Evolutionary conservation across 2,888 invertebrate species (phyloP).

Genomic region (Cylloceria caligata): DNA sequence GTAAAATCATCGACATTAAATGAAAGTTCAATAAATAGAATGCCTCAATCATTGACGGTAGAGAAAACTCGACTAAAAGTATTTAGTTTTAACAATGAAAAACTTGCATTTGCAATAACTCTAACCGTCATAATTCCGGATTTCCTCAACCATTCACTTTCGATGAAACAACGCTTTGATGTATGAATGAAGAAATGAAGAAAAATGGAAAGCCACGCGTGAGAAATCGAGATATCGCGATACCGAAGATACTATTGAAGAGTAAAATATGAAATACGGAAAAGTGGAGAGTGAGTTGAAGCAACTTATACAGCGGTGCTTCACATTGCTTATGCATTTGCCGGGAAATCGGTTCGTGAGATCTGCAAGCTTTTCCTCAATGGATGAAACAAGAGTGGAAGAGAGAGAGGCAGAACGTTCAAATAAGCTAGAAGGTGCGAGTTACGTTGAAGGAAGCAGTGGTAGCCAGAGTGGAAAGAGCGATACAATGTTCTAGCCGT

Average conservation of each 20-base stretch:
- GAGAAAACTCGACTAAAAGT: no score
- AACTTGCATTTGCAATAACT: not conserved
- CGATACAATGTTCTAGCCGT: conserved; percentile 49
- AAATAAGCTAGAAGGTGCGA: conserved; percentile 5
- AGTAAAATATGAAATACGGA: conserved; percentile 26
- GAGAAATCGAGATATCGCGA: conserved; percentile 55
- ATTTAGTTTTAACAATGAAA: not conserved
- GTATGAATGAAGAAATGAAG: conserved; percentile 30
- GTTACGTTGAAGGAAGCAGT: not conserved
- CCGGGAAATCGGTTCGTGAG: conserved; percentile 44
- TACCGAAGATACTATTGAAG: conserved; percentile 28
- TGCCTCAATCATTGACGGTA: no score
- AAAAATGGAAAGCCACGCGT: conserved; percentile 30
- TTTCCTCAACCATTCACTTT: conserved; percentile 10
- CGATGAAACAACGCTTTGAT: conserved; percentile 27
- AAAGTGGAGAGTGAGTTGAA: conserved; percentile 33
- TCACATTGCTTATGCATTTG: conserved; percentile 34
- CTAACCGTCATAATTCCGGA: not conserved
- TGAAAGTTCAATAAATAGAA: no score
- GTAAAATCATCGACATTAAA: no score
- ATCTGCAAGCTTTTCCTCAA: conserved; percentile 54
- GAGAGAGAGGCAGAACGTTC: not conserved
- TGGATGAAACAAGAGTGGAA: conserved; percentile 24
- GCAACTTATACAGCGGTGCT: conserved; percentile 34
- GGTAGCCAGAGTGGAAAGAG: conserved; percentile 23